Evolutionary conservation across 2,113 vertebrate genomes (phyloP), one percentile per base, ranked within the genome.

Genomic region (Chaetodon trifascialis): DNA sequence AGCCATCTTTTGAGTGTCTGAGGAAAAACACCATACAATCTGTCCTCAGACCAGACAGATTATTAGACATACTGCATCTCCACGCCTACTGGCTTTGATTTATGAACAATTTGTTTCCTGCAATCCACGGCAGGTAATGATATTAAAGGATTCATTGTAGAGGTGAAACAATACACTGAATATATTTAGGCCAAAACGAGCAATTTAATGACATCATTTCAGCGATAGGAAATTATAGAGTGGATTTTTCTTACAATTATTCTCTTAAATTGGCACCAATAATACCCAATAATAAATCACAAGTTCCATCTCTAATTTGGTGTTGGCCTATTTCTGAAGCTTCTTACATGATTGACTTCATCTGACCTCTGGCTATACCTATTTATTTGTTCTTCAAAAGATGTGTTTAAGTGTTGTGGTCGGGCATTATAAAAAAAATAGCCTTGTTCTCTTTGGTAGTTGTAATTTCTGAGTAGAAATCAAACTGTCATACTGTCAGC

Each of bases 1-100:
- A 86, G 63, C 40, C 60, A 73, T 84, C 79, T 88, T 90, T 85
- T 87, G 46, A 64, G 40, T 40, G 63, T 65, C 60, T 59, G 15
- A 73, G 23, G 40, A 68, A 44, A 77, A 72, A 40, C 11, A 73
- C 34, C 40, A 70, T 72, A 83, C 82, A 85, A 51, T 80, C 71
- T 86, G 79, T 83, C 62, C 71, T 7, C 19, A n/a, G 42, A 75
- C 1, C 36, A 54, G 76, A 71, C 44, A n/a, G 54, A 81, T 55
- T 56, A 73, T 74, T 67, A 54, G 12, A 74, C 15, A 0, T 44
- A 56, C 10, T 58, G 52, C 5, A 47, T 59, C 25, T 60, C 40
- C 40, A 60, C 62, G 62, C 12, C 49, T 42, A 25, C 38, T 64
- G 71, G 52, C 16, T 62, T 42, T 64, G 7, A 65, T 15, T 25